These are phyloP conservation scores for Manis crassicaudata DNA, from an alignment of 2,797 vertebrate genomes.

Conservation along the genomic window DNA sequence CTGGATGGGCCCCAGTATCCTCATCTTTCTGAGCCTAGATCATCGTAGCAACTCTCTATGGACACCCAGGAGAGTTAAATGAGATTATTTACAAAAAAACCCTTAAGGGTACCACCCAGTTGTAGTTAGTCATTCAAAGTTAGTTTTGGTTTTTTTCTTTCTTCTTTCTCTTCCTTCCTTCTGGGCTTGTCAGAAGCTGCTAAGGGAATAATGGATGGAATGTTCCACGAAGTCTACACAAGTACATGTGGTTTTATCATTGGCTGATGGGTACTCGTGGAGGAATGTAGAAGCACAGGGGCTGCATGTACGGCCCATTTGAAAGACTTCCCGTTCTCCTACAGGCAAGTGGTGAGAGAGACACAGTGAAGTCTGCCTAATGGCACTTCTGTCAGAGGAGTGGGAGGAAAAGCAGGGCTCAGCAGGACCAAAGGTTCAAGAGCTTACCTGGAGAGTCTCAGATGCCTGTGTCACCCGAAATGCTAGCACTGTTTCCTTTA, in stretches of 20 bases:
- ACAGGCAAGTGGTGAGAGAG: conserved; percentile 19
- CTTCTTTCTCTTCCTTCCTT: conserved; percentile 20
- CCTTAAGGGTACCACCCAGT: no score
- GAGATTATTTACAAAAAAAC: not conserved
- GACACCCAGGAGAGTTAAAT: not conserved
- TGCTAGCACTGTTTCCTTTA: not conserved
- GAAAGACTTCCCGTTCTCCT: conserved; percentile 58
- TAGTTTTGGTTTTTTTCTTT: not conserved
- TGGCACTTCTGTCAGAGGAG: not conserved
- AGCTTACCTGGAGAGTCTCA: not conserved
- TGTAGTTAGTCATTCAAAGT: conserved; percentile 21
- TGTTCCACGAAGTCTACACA: conserved; percentile 42
- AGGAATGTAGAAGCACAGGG: not conserved
- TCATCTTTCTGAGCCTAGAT: not conserved
- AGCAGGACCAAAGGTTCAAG: not conserved
- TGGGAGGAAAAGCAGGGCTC: not conserved
- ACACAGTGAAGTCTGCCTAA: conserved; percentile 9
- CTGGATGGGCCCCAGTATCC: not conserved
- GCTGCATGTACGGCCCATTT: not conserved
- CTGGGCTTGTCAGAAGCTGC: not conserved
- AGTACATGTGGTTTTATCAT: conserved; percentile 7
- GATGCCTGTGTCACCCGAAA: not conserved
- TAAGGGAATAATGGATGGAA: conserved; percentile 32
- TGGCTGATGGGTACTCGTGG: conserved; percentile 23
- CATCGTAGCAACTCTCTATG: not conserved